Conservation (phyloP, 2,888 invertebrate genomes). For the Vanessa cardui region DNA sequence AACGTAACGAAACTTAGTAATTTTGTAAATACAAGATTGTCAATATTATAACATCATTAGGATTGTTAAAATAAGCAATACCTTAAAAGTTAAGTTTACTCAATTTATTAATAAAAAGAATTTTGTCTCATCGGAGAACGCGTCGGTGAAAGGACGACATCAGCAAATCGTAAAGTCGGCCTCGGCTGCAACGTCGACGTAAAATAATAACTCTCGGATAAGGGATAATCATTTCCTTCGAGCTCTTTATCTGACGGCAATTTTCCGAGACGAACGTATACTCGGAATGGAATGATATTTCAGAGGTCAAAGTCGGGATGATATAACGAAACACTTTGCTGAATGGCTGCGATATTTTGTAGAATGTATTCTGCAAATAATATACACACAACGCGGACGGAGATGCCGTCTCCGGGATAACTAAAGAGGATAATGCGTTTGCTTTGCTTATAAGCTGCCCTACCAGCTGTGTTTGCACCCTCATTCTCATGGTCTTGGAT, state of each 20-base stretch:
- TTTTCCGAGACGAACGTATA: constrained; percentile 33
- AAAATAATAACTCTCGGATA: constrained; percentile 34
- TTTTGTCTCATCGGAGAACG: background rate
- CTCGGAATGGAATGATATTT: constrained; percentile 29
- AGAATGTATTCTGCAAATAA: background rate
- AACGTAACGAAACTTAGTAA: too few relatives aligned
- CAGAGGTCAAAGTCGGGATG: constrained; percentile 28
- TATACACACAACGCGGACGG: background rate
- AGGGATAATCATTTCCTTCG: constrained; percentile 25
- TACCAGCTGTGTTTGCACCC: background rate
- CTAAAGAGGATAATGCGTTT: background rate
- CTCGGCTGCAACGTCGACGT: constrained; percentile 25
- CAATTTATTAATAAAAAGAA: background rate
- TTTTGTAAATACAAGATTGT: too few relatives aligned
- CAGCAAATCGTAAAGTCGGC: constrained; percentile 23
- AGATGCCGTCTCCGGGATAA: too few relatives aligned
- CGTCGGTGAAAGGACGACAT: constrained; percentile 10
- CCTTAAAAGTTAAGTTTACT: background rate
- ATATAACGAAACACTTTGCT: constrained; percentile 25
- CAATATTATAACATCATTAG: too few relatives aligned
- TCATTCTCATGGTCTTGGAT: too few relatives aligned
- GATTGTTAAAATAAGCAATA: too few relatives aligned
- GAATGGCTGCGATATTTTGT: constrained; percentile 17
- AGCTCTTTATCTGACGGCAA: constrained; percentile 35
- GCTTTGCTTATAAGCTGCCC: background rate